phyloP scores from a whole-genome alignment of 2,797 vertebrate species.

The Xenentodon cancila region DNA sequence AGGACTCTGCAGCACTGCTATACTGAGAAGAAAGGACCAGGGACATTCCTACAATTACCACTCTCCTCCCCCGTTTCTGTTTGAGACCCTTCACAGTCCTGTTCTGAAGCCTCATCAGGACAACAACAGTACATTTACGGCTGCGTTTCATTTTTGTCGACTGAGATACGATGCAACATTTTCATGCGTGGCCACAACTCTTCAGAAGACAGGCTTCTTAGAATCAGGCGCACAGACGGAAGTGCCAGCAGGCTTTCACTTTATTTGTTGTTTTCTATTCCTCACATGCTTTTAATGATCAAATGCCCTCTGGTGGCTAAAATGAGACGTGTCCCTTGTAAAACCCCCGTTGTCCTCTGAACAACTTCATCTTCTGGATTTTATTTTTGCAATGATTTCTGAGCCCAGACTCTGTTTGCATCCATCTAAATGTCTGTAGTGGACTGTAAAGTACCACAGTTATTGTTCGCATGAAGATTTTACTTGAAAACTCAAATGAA shows the following conservation, averaged over 20 bases:
- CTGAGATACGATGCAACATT: constrained; percentile 34
- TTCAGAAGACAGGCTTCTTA: constrained; percentile 32
- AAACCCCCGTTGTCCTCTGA: constrained; percentile 9
- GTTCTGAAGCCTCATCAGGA: constrained; percentile 22
- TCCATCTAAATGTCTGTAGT: neutral
- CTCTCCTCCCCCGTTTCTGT: neutral
- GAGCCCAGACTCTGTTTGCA: neutral
- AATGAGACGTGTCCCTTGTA: constrained; percentile 17
- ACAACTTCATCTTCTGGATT: neutral
- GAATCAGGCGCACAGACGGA: constrained; percentile 36
- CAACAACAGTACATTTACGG: constrained; percentile 7
- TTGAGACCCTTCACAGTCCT: neutral
- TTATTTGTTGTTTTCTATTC: constrained; percentile 40
- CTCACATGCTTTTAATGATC: constrained; percentile 55
- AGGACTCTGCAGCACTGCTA: constrained; percentile 19
- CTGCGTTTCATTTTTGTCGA: neutral
- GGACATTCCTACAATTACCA: constrained; percentile 8
- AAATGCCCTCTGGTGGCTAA: constrained; percentile 70
- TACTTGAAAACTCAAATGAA: too few species aligned
- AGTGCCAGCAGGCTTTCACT: constrained; percentile 42
- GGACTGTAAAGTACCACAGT: too few species aligned
- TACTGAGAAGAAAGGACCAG: constrained; percentile 4
- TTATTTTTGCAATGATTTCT: neutral
- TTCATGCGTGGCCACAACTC: constrained; percentile 41
- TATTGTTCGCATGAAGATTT: too few species aligned